Evolutionary conservation across 2,113 vertebrate species (phyloP), one percentile per base, ranked within the genome.

Genomic region (Polyodon spathula): DNA sequence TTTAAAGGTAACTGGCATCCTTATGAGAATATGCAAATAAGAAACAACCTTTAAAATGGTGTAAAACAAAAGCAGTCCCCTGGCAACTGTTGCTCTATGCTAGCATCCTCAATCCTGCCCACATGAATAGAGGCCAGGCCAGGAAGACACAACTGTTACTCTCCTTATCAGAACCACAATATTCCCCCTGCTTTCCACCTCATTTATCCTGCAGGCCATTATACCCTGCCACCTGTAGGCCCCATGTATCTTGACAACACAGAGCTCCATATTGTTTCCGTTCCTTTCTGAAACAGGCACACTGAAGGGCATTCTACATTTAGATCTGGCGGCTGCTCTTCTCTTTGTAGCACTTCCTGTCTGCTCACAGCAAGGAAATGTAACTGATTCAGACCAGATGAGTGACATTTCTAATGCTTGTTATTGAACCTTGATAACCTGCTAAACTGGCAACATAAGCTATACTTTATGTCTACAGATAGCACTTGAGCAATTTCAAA

Each of bases 271-370:
- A 42, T 65, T 50, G 38, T 43, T 43, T 43, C 48, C 37, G n/a
- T 54, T 46, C 10, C 50, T 63, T 42, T 65, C 43, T 51, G 15
- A 17, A 55, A 55, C 53, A 17, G 17, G 53, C 17, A 10, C 48
- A 50, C 10, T 16, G 7, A 27, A 37, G 37, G 17, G 8, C 53
- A 55, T 55, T 27, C 53, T 38, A 37, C 17, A 55, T 55, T 55
- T 55, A 55, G 53, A 53, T 39, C 51, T 60, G 58, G 40, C 51
- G 43, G 14, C 58, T 42, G 15, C 46, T 27, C 56, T 27, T 8
- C 40, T 43, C 51, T 52, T 44, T 44, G 27, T 59, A 58, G 40
- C 37, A 54, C 58, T 60, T 60, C 63, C 51, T 54, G 41, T 40
- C 51, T 56, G 41, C 48, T n/a, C 37, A 11, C 11, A 17, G 41